Percentiles rank a stretch among this genome's conserved stretches.
phyloP scores from a whole-genome alignment of 2,888 invertebrate species.

The Coelopa pilipes region DNA sequence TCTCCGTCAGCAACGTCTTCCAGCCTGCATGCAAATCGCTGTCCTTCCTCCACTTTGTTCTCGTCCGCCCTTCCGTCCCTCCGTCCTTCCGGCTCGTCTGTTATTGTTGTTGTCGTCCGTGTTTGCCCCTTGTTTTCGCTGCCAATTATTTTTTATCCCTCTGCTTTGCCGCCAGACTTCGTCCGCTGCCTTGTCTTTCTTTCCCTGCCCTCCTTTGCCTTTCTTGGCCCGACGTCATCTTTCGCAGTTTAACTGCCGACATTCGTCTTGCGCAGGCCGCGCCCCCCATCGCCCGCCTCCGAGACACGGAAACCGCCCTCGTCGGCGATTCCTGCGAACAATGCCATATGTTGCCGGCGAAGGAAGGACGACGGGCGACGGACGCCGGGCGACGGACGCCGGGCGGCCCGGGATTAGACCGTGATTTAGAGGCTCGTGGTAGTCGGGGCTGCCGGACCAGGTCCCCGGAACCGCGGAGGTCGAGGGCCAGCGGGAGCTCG shows the following conservation, averaged over 20 bases:
- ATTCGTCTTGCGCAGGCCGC: background rate
- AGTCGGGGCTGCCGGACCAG: background rate
- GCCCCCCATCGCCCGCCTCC: no score
- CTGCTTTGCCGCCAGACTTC: no score
- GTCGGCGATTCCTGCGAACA: conserved; percentile 6
- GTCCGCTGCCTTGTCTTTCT: background rate
- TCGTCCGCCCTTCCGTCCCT: no score
- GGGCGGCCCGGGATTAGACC: no score
- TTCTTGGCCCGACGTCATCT: conserved; percentile 5
- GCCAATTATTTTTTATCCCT: no score
- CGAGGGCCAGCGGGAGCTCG: no score
- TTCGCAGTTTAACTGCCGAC: background rate
- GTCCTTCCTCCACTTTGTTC: no score
- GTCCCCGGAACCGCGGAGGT: no score
- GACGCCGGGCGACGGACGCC: background rate
- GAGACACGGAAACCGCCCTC: background rate
- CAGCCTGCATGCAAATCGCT: conserved; percentile 7
- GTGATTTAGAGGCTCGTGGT: background rate
- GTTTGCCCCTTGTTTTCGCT: no score
- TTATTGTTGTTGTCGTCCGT: no score
- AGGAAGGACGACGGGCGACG: background rate
- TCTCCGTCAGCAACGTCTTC: conserved; percentile 7
- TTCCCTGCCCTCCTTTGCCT: background rate
- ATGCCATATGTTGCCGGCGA: background rate
- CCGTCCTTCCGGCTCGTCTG: no score